phyloP scores from a whole-genome alignment of 2,113 vertebrate genomes.

The Indri indri region DNA sequence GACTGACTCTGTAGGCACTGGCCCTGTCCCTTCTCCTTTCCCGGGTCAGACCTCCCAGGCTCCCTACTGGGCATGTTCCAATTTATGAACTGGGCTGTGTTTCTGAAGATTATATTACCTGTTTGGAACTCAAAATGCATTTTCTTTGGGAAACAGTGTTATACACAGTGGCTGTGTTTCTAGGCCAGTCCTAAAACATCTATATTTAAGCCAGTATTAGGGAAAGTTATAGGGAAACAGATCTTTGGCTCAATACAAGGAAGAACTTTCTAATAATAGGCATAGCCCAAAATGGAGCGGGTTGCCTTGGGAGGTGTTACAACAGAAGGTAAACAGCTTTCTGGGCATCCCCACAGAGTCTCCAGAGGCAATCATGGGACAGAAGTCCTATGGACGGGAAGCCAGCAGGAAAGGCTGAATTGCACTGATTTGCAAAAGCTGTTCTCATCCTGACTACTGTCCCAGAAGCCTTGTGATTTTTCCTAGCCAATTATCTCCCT shows the following conservation, averaged over 20 bases:
- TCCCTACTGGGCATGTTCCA: background rate
- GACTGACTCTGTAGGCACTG: background rate
- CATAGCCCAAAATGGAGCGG: background rate
- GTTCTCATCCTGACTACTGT: slow-evolving; percentile 7
- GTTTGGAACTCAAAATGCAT: slow-evolving; percentile 25
- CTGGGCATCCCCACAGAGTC: background rate
- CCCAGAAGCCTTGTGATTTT: slow-evolving; percentile 49
- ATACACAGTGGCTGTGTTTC: slow-evolving; percentile 32
- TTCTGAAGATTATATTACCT: background rate
- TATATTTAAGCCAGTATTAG: slow-evolving; percentile 51
- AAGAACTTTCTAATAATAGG: slow-evolving; percentile 51
- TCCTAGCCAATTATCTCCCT: slow-evolving; percentile 28
- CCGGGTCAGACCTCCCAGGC: background rate
- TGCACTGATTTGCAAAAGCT: slow-evolving; percentile 15
- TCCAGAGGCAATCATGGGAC: background rate
- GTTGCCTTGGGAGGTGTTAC: slow-evolving; percentile 17
- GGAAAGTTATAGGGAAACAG: slow-evolving; percentile 45
- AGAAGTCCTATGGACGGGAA: slow-evolving; percentile 17
- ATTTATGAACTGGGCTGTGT: background rate
- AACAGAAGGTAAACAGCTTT: slow-evolving; percentile 49
- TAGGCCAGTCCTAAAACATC: slow-evolving; percentile 21
- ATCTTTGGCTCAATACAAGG: slow-evolving; percentile 19
- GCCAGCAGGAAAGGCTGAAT: slow-evolving; percentile 41
- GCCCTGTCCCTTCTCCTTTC: background rate
- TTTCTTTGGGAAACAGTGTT: slow-evolving; percentile 27